Conservation (phyloP, 2,113 vertebrate genomes). For the Daubentonia madagascariensis region DNA sequence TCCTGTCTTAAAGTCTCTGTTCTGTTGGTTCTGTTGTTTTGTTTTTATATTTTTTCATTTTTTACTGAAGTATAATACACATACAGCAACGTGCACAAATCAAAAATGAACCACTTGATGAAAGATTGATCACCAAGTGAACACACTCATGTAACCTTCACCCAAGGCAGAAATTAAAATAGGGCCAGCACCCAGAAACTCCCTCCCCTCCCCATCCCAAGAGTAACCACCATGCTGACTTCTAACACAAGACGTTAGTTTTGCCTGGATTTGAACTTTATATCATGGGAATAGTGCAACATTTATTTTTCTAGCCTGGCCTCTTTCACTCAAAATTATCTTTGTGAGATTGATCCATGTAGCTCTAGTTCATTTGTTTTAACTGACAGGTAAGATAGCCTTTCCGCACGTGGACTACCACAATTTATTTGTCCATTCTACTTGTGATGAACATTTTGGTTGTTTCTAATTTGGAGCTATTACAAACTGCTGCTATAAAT, state of each 20-base stretch:
- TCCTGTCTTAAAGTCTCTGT: neutral
- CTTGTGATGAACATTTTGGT: neutral
- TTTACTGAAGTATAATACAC: neutral
- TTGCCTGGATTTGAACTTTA: neutral
- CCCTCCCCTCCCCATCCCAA: too few relatives aligned
- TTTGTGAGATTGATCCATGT: neutral
- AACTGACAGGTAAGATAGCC: neutral
- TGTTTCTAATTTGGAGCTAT: neutral
- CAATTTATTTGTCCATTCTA: neutral
- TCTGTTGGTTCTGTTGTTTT: neutral
- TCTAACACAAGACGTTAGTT: neutral
- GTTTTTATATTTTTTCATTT: neutral
- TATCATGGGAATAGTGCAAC: neutral
- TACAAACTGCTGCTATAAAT: neutral
- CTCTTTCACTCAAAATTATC: neutral
- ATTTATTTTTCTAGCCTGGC: neutral
- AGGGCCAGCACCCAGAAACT: neutral
- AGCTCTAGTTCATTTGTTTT: neutral
- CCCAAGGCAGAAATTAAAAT: neutral
- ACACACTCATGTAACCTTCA: neutral
- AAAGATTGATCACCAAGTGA: neutral
- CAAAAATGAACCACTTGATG: neutral
- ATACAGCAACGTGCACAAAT: neutral
- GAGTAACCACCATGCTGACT: neutral
- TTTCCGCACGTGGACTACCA: too few relatives aligned